A percentile compares a stretch with the other conserved stretches of the same genome.
These are phyloP conservation scores for Lasioglossum villosulum DNA, from an alignment of 2,888 invertebrate genomes.

Conservation along the genomic window DNA sequence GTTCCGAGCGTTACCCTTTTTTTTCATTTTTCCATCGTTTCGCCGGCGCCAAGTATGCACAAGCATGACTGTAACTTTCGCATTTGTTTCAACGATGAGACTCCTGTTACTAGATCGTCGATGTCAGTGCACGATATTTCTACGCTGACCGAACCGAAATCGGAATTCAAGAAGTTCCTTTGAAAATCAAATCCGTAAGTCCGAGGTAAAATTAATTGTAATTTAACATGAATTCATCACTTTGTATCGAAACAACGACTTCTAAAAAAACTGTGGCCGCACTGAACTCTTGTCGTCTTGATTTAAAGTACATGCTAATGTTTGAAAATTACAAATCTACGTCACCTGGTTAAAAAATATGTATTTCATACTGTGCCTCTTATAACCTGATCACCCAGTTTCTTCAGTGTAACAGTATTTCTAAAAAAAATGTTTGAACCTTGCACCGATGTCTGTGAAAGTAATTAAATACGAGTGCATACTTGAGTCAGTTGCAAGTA, in stretches of 20 bases:
- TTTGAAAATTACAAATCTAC: not conserved
- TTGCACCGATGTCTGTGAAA: not conserved
- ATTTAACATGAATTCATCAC: too few species aligned
- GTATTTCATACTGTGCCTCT: not conserved
- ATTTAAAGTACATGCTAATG: too few species aligned
- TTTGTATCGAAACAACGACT: too few species aligned
- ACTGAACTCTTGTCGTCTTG: too few species aligned
- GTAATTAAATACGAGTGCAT: not conserved
- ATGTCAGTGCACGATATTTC: not conserved
- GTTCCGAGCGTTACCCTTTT: not conserved
- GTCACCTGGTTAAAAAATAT: not conserved
- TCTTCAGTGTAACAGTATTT: not conserved
- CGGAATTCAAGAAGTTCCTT: not conserved
- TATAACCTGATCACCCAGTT: not conserved
- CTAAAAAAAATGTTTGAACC: not conserved
- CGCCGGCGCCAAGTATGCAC: not conserved
- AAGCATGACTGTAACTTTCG: not conserved
- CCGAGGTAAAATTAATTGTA: not conserved
- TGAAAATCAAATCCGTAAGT: not conserved
- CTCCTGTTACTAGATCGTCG: not conserved
- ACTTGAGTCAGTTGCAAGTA: not conserved
- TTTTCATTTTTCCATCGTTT: not conserved
- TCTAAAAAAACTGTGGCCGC: too few species aligned
- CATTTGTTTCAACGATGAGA: not conserved
- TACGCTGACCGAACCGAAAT: not conserved